Percentiles rank a stretch among this genome's conserved stretches.
Evolutionary conservation across 2,113 vertebrate species (phyloP).

Genomic region (Mustela nigripes): DNA sequence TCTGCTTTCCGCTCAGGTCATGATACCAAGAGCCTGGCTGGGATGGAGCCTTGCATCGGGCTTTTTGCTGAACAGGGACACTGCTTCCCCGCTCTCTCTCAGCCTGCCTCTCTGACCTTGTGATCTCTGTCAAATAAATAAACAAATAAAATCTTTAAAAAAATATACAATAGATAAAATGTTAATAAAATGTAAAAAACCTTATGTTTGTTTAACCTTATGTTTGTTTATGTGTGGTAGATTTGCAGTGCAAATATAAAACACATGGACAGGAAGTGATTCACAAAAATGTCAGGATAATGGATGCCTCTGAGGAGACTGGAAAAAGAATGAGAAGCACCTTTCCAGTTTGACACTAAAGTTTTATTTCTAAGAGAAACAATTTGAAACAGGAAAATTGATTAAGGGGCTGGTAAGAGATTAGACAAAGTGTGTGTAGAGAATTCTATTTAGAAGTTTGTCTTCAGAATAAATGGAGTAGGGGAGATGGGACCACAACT

Average conservation of each 20-base stretch:
- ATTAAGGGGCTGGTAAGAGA: neutral
- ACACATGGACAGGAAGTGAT: neutral
- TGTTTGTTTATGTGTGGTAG: neutral
- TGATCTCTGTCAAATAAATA: too few relatives aligned
- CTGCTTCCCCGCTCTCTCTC: too few relatives aligned
- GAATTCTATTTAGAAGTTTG: neutral
- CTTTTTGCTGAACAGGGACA: too few relatives aligned
- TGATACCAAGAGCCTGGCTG: too few relatives aligned
- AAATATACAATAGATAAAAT: neutral
- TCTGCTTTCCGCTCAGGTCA: too few relatives aligned
- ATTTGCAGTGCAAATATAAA: neutral
- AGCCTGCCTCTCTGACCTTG: too few relatives aligned
- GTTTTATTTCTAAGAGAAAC: constrained; percentile 17
- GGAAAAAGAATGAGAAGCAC: neutral
- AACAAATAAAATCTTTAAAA: neutral
- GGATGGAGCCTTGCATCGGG: too few relatives aligned
- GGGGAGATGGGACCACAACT: neutral
- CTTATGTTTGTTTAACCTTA: neutral
- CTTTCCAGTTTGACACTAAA: neutral
- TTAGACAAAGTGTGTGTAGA: constrained; percentile 40
- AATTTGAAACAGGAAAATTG: constrained; percentile 13
- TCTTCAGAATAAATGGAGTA: neutral
- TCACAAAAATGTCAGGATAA: neutral
- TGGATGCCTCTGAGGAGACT: neutral
- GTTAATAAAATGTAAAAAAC: neutral